Conservation (phyloP, 2,888 invertebrate genomes). For the Molanna angustata region DNA sequence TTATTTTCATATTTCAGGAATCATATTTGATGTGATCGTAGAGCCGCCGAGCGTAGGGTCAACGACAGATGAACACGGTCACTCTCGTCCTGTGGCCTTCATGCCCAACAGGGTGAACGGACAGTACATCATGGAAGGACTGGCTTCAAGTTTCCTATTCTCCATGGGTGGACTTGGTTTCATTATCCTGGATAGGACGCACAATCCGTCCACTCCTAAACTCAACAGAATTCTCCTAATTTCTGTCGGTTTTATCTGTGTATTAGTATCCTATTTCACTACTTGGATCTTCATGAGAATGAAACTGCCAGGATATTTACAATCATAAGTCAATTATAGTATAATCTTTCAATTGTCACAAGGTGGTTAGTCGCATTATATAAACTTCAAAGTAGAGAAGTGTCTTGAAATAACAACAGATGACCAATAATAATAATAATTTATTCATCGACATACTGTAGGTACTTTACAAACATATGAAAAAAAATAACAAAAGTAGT, state of each 20-base stretch:
- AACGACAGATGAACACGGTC: conserved; percentile 96
- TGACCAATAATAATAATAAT: too few species aligned
- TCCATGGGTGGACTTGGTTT: conserved; percentile 95
- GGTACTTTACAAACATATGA: too few species aligned
- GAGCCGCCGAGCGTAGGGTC: conserved; percentile 98
- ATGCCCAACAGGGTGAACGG: conserved; percentile 99
- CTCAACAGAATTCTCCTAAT: conserved; percentile 87
- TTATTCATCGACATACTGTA: too few species aligned
- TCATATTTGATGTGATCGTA: conserved; percentile 98
- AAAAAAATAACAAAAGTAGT: too few species aligned
- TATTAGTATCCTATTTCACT: conserved; percentile 91
- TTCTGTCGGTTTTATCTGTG: conserved; percentile 87
- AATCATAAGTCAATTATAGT: conserved; percentile 56
- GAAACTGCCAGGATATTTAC: conserved; percentile 87
- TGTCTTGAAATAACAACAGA: too few species aligned
- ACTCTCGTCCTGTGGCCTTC: conserved; percentile 94
- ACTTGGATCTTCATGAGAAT: conserved; percentile 98
- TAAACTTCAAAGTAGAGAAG: too few species aligned
- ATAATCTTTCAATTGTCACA: too few species aligned
- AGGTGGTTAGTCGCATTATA: too few species aligned
- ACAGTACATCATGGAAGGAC: conserved; percentile 98
- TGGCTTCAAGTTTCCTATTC: conserved; percentile 96
- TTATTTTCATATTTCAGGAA: too few species aligned
- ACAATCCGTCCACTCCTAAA: conserved; percentile 84
- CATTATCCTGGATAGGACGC: conserved; percentile 93